Conservation (phyloP, 2,888 invertebrate species). For the Ptilodon capucinus region DNA sequence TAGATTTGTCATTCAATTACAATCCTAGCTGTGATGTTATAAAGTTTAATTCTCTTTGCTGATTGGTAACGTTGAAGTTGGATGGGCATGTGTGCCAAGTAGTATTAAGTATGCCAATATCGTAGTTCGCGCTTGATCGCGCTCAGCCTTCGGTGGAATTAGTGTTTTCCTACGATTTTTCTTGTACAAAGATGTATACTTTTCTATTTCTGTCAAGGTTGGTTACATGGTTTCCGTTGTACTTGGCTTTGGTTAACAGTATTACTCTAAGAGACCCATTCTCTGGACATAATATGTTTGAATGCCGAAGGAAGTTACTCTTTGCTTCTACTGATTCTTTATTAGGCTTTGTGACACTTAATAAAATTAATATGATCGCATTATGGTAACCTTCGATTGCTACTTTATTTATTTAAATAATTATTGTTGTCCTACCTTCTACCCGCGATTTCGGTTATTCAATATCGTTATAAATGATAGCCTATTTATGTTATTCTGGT, state of each 20-base stretch:
- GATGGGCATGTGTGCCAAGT: conserved; percentile 74
- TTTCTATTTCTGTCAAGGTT: conserved; percentile 71
- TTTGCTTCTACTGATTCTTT: no score
- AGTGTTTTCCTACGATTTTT: conserved; percentile 78
- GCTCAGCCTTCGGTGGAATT: conserved; percentile 69
- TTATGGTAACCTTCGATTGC: no score
- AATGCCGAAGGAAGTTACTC: no score
- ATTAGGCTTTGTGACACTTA: no score
- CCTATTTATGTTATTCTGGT: no score
- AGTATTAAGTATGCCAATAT: conserved; percentile 81
- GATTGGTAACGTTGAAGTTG: conserved; percentile 49
- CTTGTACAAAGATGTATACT: conserved; percentile 58
- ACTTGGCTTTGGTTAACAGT: background rate
- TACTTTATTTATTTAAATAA: no score
- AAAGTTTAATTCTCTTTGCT: conserved; percentile 18
- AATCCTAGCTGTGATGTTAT: conserved; percentile 4
- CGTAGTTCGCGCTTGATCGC: conserved; percentile 74
- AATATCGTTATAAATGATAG: no score
- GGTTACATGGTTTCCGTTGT: background rate
- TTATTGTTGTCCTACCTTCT: no score
- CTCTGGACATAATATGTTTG: no score
- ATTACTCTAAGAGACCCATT: no score
- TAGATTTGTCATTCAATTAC: conserved; percentile 6
- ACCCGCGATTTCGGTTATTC: no score
- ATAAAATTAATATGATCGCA: no score